Evolutionary conservation across 1,140 invertebrate species (phyloP), one percentile per base, ranked within the genome.

Genomic region (Pseudomyrmex flavicornis): DNA sequence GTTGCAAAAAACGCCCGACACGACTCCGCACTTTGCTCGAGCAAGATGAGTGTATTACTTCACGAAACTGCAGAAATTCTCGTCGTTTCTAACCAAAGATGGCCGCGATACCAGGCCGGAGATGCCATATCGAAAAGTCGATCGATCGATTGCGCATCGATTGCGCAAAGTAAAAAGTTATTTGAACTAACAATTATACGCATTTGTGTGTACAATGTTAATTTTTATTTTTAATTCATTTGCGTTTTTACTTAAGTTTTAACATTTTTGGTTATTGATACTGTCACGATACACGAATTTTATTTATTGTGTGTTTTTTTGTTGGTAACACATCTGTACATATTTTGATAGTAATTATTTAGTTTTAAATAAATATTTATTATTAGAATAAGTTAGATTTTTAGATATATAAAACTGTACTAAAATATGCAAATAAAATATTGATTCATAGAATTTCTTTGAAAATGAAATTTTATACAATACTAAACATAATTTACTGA

Each of bases 1-100:
- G 4, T 77, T 75, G 79, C 88, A 88, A 88, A 89, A 89, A 88
- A 77, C 62, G 63, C 54, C 22, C 70, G 83, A 90, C 89, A 90
- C 73, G 89, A 82, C 48, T 90, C 88, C 83, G 88, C 89, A 90
- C 89, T 90, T 86, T 90, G 80, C 75, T 48, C 46, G 50, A 61
- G 74, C 74, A 56, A 69, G 82, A 76, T 66, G 66, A 22, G 22
- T 79, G 59, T 54, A 13, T 61, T 50, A 50, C 15, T 58, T 48
- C 52, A 5, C 22, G 70, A 17, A 59, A 22, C 58, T 54, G 50
- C 73, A 52, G 65, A 66, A 77, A 74, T 73, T 48, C 58, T 17
- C 46, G 65, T 82, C 72, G 70, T 44, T 72, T 17, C 48, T 52
- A 72, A 59, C 35, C 69, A 72, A 86, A 85, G 46, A 68, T 85